Percentiles rank a stretch among this genome's conserved stretches.
phyloP scores from a whole-genome alignment of 2,113 vertebrate species.

The Megatriorchis doriae region DNA sequence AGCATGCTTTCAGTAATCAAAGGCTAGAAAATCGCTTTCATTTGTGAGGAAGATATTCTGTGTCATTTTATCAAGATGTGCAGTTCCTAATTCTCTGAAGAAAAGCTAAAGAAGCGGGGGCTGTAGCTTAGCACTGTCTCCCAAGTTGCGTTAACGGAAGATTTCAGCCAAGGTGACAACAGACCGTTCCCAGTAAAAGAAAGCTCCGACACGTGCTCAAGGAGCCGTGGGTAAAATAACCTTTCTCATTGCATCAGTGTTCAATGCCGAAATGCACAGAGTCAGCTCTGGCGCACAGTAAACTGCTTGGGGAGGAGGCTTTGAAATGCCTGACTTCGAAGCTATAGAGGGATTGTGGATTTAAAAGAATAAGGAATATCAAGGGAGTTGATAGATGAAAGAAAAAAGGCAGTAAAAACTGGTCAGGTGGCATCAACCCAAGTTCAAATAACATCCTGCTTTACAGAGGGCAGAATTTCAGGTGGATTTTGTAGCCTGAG shows the following conservation, averaged over 20 bases:
- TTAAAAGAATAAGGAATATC: background rate
- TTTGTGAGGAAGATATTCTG: background rate
- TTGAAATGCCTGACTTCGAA: background rate
- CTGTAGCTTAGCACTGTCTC: background rate
- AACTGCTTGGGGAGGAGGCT: background rate
- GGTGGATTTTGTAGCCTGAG: background rate
- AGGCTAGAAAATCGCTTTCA: background rate
- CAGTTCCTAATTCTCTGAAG: background rate
- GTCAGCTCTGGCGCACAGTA: background rate
- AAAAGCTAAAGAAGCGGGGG: background rate
- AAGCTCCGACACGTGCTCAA: background rate
- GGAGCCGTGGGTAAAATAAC: background rate
- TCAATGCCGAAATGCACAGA: background rate
- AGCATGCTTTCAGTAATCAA: conserved; percentile 8
- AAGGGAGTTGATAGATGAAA: background rate
- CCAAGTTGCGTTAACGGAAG: background rate
- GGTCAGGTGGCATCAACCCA: background rate
- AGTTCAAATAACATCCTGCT: background rate
- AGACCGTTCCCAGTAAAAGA: background rate
- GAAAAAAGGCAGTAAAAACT: background rate
- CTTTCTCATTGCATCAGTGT: background rate
- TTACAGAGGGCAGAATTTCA: background rate
- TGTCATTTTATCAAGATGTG: background rate
- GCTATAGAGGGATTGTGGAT: background rate
- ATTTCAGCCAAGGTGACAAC: background rate